Evolutionary conservation across 2,888 invertebrate genomes (phyloP), one percentile per base, ranked within the genome.

Genomic region (Euplexia lucipara): DNA sequence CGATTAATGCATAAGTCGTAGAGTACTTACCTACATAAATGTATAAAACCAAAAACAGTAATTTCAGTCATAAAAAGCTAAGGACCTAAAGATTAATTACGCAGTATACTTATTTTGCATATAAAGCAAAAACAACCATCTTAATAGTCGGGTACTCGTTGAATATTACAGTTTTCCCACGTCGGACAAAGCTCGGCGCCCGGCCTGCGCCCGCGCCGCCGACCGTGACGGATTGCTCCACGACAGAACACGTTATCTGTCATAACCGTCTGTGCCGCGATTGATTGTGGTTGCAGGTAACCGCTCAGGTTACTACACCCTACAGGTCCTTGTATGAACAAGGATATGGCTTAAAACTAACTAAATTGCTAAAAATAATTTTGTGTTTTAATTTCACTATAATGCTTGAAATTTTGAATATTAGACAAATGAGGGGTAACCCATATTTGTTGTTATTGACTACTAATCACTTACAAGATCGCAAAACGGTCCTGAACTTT

Each of bases 201-300:
- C 63, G 70, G 30, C 30, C 44, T 69, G 76, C 66, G 76, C 74
- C 78, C 78, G 82, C 81, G 83, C 79, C 79, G 79, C 72, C 64
- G 81, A 75, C 84, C 84, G 86, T 91, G 92, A 93, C 91, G 84
- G 89, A 92, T 92, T 83, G 83, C 82, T 86, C 82, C 81, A 85
- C 86, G 90, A 90, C 91, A 90, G 89, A 80, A 83, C 89, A 82
- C 84, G 86, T 89, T 83, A 88, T 87, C 88, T 82, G 86, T 88
- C 90, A 88, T 83, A 78, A 82, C 77, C 75, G 79, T 68, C 79
- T 73, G 70, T 68, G 72, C 76, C 71, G 71, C 84, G 84, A 89
- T 88, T 84, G 87, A 88, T 88, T 82, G 78, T 80, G 79, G 75
- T 64, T 78, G 75, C 83, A 84, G 85, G 84, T 83, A 83, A 67